These are phyloP conservation scores for Monochamus alternatus DNA, from an alignment of 2,888 invertebrate species.

Conservation along the genomic window DNA sequence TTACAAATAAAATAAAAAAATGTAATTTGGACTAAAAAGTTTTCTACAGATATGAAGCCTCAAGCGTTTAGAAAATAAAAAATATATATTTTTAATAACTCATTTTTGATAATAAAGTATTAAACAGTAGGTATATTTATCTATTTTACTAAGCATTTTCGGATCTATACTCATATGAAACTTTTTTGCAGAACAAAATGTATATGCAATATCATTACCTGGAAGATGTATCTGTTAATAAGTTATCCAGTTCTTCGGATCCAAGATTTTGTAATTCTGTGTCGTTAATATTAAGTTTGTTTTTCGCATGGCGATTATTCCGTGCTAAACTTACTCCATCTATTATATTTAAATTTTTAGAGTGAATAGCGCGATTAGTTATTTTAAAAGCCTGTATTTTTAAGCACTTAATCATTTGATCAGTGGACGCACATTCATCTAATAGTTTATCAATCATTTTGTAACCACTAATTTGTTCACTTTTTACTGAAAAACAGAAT, in stretches of 20 bases:
- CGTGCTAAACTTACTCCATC: conserved; percentile 77
- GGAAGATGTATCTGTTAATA: conserved; percentile 74
- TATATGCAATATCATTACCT: conserved; percentile 35
- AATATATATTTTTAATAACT: too few relatives aligned
- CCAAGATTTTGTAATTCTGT: conserved; percentile 76
- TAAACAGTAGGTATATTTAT: too few relatives aligned
- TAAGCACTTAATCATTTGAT: conserved; percentile 80
- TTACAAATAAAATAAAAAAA: too few relatives aligned
- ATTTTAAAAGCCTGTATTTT: conserved; percentile 81
- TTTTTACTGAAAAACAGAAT: background rate
- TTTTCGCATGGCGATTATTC: conserved; percentile 60
- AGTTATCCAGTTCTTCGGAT: conserved; percentile 76
- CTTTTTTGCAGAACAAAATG: too few relatives aligned
- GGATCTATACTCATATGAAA: too few relatives aligned
- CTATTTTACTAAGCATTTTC: too few relatives aligned
- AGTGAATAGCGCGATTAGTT: conserved; percentile 77
- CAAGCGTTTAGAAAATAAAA: too few relatives aligned
- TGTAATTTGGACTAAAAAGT: too few relatives aligned
- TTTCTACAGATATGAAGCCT: too few relatives aligned
- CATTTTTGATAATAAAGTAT: too few relatives aligned
- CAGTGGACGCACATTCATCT: conserved; percentile 77
- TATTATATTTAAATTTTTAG: conserved; percentile 76
- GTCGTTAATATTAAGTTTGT: conserved; percentile 57
- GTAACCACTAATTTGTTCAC: conserved; percentile 34
- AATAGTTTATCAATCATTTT: conserved; percentile 69